Conservation (phyloP, 2,888 invertebrate genomes). For the Alviniconcha strummeri region DNA sequence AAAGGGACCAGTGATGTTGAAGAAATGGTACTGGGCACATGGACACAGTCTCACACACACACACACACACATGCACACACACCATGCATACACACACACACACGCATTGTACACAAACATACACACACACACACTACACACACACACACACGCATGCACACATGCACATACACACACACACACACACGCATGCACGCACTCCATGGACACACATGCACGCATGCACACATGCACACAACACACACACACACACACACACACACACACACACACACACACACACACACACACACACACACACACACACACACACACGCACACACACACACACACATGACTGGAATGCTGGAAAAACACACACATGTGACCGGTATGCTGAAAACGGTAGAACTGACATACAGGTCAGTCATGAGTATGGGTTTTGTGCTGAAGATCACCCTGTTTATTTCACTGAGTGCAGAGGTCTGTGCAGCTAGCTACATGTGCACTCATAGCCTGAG, state of each 20-base stretch:
- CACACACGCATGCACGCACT: conserved; percentile 2
- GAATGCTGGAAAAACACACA: neutral
- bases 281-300: neutral
- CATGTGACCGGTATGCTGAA: neutral
- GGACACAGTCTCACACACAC: neutral
- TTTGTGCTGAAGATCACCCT: no score
- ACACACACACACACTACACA: no score
- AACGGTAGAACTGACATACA: no score
- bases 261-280: neutral
- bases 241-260: neutral
- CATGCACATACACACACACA: neutral
- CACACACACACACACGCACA: neutral
- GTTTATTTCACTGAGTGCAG: no score
- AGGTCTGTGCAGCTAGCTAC: no score
- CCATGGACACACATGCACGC: neutral
- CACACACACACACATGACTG: neutral
- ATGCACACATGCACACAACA: neutral
- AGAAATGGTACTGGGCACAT: neutral
- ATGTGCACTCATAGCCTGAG: no score
- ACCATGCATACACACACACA: neutral
- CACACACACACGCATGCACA: conserved; percentile 8
- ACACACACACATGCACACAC: neutral
- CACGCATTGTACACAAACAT: neutral
- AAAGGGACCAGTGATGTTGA: no score
- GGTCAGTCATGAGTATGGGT: no score